Evolutionary conservation across 1,140 invertebrate genomes (phyloP).

Genomic region (Eufriesea mexicana): DNA sequence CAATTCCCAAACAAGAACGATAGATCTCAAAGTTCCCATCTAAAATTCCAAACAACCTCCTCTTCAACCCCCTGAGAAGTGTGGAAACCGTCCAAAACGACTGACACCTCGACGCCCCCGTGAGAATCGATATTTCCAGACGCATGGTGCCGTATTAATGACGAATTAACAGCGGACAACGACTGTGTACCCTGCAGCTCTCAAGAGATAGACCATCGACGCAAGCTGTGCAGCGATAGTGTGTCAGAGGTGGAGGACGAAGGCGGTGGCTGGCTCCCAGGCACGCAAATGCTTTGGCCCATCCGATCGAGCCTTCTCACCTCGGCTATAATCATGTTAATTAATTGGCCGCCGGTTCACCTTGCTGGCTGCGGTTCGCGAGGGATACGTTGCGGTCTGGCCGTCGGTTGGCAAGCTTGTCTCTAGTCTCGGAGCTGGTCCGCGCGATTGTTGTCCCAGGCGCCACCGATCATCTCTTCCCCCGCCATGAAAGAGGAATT

Average conservation of each 20-base stretch:
- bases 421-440: conserved; percentile 1
- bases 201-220: not conserved
- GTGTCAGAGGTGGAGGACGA: not conserved
- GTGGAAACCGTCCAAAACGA: too few species aligned
- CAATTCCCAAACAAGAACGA: too few species aligned
- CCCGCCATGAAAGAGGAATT: conserved; percentile 28
- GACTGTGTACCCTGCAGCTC: not conserved
- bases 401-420: conserved; percentile 38
- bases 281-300: conserved; percentile 41
- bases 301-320: conserved; percentile 54
- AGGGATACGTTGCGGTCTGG: conserved; percentile 45
- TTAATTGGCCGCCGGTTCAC: conserved; percentile 53
- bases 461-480: conserved; percentile 6
- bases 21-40: too few species aligned
- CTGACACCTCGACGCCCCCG: too few species aligned
- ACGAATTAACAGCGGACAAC: not conserved
- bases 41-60: too few species aligned
- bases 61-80: too few species aligned
- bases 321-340: conserved; percentile 62
- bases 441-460: conserved; percentile 20
- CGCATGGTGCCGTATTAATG: not conserved
- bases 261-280: not conserved
- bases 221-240: not conserved
- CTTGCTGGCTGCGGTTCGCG: conserved; percentile 42
- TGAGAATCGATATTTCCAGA: not conserved